Base-by-base conservation (phyloP, 2,113 vertebrate species). In the Amphiprion ocellaris region DNA sequence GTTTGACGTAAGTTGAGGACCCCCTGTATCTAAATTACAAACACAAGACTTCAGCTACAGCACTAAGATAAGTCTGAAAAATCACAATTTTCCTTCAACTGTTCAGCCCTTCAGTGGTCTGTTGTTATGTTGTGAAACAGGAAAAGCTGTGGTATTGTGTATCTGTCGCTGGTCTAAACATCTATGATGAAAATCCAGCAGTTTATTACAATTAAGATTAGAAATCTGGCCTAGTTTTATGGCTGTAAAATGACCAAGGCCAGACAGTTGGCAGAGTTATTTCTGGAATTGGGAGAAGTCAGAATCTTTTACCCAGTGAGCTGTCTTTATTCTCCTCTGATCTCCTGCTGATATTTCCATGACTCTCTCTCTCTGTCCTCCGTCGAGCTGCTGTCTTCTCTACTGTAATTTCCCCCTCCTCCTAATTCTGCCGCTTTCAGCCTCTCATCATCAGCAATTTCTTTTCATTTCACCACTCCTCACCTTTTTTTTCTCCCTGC, bases 271-370 rank as follows among this genome's bases (percentile, higher is more conserved):
- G 23, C 70, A 41, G 61, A 55, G 69, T 61, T 87, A 85, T 73
- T 83, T 89, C 76, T 63, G 63, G 73, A 63, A 59, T 44, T 24
- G 46, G 26, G 21, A 81, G 33, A 86, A 81, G 76, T 86, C 66
- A 39, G 56, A 82, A 58, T 85, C 47, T 76, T 84, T 61, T 54
- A 67, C 39, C 55, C 60, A n/a, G 56, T 10, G 78, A 78, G 73
- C 70, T 54, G 62, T 79, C 65, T 83, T 79, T 73, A 72, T 62
- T 78, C 66, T 85, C 30, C 53, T 79, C 62, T 81, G 64, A 85
- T 86, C 65, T 83, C 76, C 77, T 82, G 69, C 83, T 81, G 63
- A 78, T 82, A 78, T 76, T 74, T 86, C 84, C 87, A 77, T 56
- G 73, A 23, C 74, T 8, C 55, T 2, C 46, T 26, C 46, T 49